phyloP scores from a whole-genome alignment of 2,113 vertebrate genomes.

The Protomyctophum bolini region DNA sequence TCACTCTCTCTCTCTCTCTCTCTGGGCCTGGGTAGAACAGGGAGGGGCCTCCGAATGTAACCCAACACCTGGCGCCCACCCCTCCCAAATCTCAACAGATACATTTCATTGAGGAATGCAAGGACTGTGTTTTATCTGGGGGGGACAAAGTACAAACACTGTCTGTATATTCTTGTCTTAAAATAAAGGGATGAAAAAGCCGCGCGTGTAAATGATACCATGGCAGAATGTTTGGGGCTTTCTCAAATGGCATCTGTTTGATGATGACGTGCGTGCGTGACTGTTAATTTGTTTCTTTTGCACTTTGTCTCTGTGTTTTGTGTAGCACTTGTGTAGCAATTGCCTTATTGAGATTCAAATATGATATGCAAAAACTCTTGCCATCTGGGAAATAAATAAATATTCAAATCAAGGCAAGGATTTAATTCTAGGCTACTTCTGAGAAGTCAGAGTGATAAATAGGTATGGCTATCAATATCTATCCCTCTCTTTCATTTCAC shows the following conservation, averaged over 20 bases:
- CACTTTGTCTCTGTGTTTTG: too few relatives aligned
- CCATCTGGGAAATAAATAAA: too few relatives aligned
- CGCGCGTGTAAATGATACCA: constrained; percentile 57
- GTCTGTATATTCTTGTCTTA: constrained; percentile 70
- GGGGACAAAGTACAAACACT: constrained; percentile 71
- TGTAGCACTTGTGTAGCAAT: too few relatives aligned
- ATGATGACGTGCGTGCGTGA: constrained; percentile 27
- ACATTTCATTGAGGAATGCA: constrained; percentile 75
- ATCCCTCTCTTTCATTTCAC: too few relatives aligned
- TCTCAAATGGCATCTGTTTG: constrained; percentile 69
- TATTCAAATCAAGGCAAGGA: too few relatives aligned
- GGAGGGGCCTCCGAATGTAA: constrained; percentile 75
- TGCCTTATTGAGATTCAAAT: too few relatives aligned
- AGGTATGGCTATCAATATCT: too few relatives aligned
- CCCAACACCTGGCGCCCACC: constrained; percentile 78
- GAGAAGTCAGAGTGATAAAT: too few relatives aligned
- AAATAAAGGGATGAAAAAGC: constrained; percentile 75
- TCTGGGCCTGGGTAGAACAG: constrained; percentile 26
- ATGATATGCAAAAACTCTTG: too few relatives aligned
- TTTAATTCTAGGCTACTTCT: too few relatives aligned
- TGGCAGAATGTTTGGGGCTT: constrained; percentile 56
- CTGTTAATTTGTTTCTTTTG: too few relatives aligned
- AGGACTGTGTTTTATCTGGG: constrained; percentile 77
- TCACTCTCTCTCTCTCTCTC: constrained; percentile 35
- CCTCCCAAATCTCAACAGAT: constrained; percentile 77